Evolutionary conservation across 2,113 vertebrate genomes (phyloP).

Genomic region (Xiphophorus hellerii): DNA sequence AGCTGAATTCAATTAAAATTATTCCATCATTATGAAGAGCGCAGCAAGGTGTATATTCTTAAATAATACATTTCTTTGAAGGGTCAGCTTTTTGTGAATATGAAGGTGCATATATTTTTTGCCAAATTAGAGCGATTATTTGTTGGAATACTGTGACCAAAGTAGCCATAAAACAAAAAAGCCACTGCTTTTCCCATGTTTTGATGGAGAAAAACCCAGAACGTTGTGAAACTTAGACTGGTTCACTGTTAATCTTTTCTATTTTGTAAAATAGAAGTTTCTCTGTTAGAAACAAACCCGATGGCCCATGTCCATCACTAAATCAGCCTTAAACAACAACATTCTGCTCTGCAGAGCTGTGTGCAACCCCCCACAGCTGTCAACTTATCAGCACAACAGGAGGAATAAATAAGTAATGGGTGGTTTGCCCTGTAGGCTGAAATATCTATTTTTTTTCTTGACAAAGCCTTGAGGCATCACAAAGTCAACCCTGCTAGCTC

Average conservation of each 20-base stretch:
- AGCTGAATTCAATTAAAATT: neutral
- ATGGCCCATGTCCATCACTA: constrained; percentile 7
- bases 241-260: too few species aligned
- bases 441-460: constrained; percentile 60
- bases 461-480: constrained; percentile 66
- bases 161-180: too few species aligned
- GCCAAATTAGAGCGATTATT: too few species aligned
- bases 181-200: too few species aligned
- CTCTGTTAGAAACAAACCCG: constrained; percentile 18
- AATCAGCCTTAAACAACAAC: constrained; percentile 48
- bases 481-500: constrained; percentile 49
- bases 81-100: too few species aligned
- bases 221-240: too few species aligned
- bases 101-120: too few species aligned
- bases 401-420: constrained; percentile 68
- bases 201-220: too few species aligned
- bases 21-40: too few species aligned
- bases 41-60: too few species aligned
- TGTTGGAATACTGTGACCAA: too few species aligned
- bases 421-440: constrained; percentile 46
- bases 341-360: constrained; percentile 41
- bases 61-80: too few species aligned
- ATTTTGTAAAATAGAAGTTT: constrained; percentile 11
- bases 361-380: constrained; percentile 39
- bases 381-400: constrained; percentile 53